phyloP scores from a whole-genome alignment of 2,113 vertebrate species.

The Leucosticte australis region DNA sequence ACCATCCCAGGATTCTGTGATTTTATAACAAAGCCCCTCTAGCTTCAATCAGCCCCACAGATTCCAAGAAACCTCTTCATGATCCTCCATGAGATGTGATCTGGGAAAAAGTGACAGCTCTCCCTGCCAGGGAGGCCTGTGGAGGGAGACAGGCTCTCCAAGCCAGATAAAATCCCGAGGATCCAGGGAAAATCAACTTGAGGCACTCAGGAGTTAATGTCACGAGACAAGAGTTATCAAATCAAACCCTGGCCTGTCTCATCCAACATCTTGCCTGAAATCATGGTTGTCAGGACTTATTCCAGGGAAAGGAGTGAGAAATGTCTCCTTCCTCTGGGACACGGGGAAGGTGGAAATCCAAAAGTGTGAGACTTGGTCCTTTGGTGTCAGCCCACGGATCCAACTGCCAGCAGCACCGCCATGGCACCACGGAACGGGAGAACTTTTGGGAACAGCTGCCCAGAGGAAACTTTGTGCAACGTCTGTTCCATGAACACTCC shows the following conservation, averaged over 20 bases:
- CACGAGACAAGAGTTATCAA: not conserved
- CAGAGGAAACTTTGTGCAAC: not conserved
- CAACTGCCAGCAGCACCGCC: accelerated
- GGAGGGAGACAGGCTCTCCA: not conserved
- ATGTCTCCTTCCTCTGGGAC: not conserved
- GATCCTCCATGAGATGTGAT: not conserved
- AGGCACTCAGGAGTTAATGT: not conserved
- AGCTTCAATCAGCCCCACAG: not conserved
- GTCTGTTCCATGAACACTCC: accelerated
- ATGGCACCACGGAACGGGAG: accelerated
- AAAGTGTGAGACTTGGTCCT: accelerated
- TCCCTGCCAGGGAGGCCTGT: not conserved
- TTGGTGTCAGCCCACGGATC: accelerated
- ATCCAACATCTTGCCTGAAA: not conserved
- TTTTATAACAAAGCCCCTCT: not conserved
- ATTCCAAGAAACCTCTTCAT: not conserved
- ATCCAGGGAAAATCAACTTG: not conserved
- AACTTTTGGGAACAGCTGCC: not conserved
- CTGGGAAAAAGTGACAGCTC: not conserved
- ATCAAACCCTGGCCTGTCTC: not conserved
- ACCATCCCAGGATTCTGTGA: not conserved
- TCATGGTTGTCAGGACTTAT: not conserved
- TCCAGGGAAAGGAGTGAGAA: not conserved
- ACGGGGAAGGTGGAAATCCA: not conserved
- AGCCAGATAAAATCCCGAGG: not conserved